Evolutionary conservation across 2,888 invertebrate genomes (phyloP).

Genomic region (Sialis lutaria): DNA sequence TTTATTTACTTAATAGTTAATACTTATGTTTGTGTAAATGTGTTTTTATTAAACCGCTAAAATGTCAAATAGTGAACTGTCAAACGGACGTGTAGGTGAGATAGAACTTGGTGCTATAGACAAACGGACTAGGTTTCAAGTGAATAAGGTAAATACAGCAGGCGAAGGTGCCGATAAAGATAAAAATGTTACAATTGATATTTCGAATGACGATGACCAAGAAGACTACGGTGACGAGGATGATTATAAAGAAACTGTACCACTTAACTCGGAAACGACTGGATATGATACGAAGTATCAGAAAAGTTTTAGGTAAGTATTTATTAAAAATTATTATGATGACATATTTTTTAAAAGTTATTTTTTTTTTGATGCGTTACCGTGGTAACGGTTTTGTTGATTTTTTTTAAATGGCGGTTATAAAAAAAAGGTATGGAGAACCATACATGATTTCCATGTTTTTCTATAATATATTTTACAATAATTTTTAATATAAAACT

Average conservation of each 20-base stretch:
- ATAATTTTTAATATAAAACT: no score
- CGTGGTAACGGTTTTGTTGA: no score
- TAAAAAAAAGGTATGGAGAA: no score
- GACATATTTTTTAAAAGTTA: no score
- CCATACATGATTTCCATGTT: no score
- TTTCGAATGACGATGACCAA: conserved; percentile 17
- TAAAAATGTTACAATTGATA: conserved; percentile 8
- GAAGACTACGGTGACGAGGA: conserved; percentile 29
- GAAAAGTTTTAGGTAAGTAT: conserved; percentile 70
- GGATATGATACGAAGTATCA: conserved; percentile 51
- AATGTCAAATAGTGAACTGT: not conserved
- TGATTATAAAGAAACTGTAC: conserved; percentile 23
- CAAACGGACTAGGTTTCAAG: conserved; percentile 37
- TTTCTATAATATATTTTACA: no score
- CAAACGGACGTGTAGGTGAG: conserved; percentile 13
- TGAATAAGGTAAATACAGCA: conserved; percentile 37
- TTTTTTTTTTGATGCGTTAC: no score
- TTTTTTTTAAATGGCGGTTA: no score
- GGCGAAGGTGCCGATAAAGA: conserved; percentile 19
- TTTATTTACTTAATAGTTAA: no score
- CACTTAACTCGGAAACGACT: conserved; percentile 21
- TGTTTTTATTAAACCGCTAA: no score
- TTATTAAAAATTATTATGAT: no score
- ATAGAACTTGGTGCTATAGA: conserved; percentile 24
- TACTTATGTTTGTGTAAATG: no score